A percentile compares a stretch with the other conserved stretches of the same genome.
phyloP scores from a whole-genome alignment of 2,113 vertebrate genomes.

The Ivindomyrus marchei region DNA sequence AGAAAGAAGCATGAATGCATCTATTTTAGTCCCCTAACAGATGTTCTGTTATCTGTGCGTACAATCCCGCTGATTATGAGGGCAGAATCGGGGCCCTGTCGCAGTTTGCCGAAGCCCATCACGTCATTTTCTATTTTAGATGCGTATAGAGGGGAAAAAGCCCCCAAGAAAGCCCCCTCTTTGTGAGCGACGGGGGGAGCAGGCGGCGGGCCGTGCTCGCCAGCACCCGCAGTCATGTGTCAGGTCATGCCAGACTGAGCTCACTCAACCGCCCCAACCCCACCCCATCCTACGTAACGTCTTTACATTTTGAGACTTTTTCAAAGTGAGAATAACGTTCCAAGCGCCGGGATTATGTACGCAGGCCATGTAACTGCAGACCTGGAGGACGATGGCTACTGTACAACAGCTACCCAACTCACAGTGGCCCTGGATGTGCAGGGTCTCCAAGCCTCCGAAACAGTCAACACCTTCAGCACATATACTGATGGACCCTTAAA shows the following conservation, averaged over 20 bases:
- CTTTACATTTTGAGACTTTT: neutral
- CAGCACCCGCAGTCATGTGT: neutral
- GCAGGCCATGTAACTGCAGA: neutral
- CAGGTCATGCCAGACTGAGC: slow-evolving; percentile 17
- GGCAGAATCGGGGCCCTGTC: slow-evolving; percentile 15
- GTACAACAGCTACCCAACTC: neutral
- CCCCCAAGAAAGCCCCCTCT: slow-evolving; percentile 26
- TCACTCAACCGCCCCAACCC: neutral
- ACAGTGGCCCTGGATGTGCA: neutral
- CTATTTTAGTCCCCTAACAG: slow-evolving; percentile 35
- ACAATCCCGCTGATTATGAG: slow-evolving; percentile 38
- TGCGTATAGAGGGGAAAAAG: neutral
- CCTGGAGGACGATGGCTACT: neutral
- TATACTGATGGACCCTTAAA: neutral
- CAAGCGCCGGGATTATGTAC: neutral
- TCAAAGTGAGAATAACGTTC: neutral
- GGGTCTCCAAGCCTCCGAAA: neutral
- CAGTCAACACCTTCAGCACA: neutral
- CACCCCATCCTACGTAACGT: neutral
- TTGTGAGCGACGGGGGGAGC: slow-evolving; percentile 11
- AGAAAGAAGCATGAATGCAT: slow-evolving; percentile 35
- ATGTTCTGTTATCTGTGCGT: slow-evolving; percentile 33
- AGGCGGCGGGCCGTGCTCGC: neutral
- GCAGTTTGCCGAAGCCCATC: neutral
- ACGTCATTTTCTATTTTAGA: slow-evolving; percentile 25